Percentiles rank a stretch among this genome's conserved stretches.
phyloP scores from a whole-genome alignment of 2,797 vertebrate genomes.

The Mus caroli region DNA sequence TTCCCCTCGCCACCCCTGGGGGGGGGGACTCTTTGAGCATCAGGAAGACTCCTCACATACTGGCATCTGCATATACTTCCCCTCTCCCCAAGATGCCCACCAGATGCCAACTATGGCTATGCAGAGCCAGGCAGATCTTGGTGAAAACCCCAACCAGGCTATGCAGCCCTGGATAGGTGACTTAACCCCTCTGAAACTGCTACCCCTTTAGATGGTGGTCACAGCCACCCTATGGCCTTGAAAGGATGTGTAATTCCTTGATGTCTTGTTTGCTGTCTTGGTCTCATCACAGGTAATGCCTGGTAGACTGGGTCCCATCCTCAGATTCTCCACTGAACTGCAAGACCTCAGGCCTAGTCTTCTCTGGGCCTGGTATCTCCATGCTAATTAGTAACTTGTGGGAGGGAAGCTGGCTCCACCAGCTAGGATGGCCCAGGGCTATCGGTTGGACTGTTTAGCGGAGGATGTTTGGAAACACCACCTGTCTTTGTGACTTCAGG shows the following conservation, averaged over 20 bases:
- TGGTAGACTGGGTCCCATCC: not conserved
- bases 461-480: not conserved
- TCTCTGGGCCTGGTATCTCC: not conserved
- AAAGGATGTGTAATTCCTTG: not conserved
- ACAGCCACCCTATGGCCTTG: not conserved
- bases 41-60: not conserved
- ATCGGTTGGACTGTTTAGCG: no score
- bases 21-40: not conserved
- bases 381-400: not conserved
- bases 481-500: no score
- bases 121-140: not conserved
- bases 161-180: conserved; percentile 48
- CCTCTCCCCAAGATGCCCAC: not conserved
- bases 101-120: not conserved
- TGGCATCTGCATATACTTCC: no score
- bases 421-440: not conserved
- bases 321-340: not conserved
- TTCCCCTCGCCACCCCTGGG: not conserved
- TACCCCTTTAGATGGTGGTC: not conserved
- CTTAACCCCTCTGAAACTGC: conserved; percentile 43
- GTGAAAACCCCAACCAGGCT: conserved; percentile 31
- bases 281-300: not conserved
- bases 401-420: not conserved
- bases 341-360: not conserved
- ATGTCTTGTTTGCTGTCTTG: not conserved